These are phyloP conservation scores for Nilaparvata lugens DNA, from an alignment of 1,140 invertebrate genomes.

Conservation along the genomic window DNA sequence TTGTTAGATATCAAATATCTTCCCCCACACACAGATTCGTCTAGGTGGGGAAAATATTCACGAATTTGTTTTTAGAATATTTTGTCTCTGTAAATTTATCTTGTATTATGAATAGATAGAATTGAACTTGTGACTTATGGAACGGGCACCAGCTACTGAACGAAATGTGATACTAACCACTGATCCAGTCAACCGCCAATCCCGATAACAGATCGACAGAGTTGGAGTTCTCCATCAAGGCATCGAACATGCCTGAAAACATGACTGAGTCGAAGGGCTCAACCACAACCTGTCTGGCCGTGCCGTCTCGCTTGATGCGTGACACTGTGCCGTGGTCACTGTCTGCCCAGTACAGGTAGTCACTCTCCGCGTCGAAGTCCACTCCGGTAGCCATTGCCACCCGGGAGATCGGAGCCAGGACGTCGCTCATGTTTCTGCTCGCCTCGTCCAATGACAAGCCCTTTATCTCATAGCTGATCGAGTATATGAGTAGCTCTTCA, in stretches of 20 bases:
- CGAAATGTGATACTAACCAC: conserved; percentile 23
- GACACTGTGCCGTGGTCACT: conserved; percentile 62
- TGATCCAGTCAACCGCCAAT: conserved; percentile 41
- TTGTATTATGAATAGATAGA: no score
- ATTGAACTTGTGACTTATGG: no score
- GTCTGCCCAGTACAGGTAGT: conserved; percentile 74
- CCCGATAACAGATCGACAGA: conserved; percentile 52
- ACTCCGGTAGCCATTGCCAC: conserved; percentile 64
- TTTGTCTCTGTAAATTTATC: no score
- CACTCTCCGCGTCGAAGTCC: conserved; percentile 60
- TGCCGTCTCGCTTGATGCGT: conserved; percentile 68
- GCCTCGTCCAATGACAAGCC: conserved; percentile 49
- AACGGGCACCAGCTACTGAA: no score
- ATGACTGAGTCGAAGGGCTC: conserved; percentile 38
- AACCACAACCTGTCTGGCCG: conserved; percentile 47
- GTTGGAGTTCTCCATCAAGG: conserved; percentile 42
- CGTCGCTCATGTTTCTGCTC: conserved; percentile 32
- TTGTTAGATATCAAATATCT: no score
- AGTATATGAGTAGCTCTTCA: conserved; percentile 66
- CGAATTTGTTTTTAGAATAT: no score
- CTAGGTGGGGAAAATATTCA: no score
- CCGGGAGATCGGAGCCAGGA: conserved; percentile 67
- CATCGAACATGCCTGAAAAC: background rate
- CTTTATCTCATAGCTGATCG: conserved; percentile 62
- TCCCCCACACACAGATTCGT: no score